phyloP scores from a whole-genome alignment of 2,888 invertebrate species.

The Camptogramma bilineatum region DNA sequence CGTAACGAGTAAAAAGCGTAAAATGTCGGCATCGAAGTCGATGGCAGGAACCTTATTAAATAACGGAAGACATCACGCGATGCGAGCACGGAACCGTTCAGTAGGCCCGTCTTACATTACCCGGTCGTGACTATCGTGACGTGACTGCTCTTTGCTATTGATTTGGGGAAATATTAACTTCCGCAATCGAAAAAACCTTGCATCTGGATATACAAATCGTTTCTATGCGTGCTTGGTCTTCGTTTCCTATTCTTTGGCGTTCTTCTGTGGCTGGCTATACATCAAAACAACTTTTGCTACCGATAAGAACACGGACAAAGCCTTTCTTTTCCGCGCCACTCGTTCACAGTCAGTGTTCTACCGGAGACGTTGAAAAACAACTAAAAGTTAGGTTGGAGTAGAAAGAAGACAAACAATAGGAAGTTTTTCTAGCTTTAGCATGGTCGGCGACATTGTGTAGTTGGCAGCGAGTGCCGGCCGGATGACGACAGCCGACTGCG shows the following conservation, averaged over 20 bases:
- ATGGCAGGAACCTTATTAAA: conserved; percentile 64
- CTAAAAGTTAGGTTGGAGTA: conserved; percentile 64
- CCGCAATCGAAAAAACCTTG: conserved; percentile 30
- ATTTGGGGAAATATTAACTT: conserved; percentile 37
- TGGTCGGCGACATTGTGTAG: conserved; percentile 69
- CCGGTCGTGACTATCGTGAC: conserved; percentile 49
- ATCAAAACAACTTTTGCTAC: conserved; percentile 33
- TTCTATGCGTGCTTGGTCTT: conserved; percentile 4
- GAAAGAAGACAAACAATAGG: conserved; percentile 67
- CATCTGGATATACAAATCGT: conserved; percentile 8
- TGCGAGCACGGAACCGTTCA: conserved; percentile 54
- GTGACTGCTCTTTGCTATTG: conserved; percentile 50
- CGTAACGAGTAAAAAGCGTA: conserved; percentile 49
- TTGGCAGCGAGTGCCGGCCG: conserved; percentile 66
- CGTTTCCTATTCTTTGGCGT: conserved; percentile 1
- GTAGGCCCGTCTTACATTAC: conserved; percentile 42
- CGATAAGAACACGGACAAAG: conserved; percentile 36
- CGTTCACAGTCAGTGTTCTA: conserved; percentile 54
- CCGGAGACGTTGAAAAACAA: conserved; percentile 64
- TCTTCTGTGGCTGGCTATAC: conserved; percentile 21
- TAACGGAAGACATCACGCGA: conserved; percentile 73
- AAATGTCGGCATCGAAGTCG: conserved; percentile 49
- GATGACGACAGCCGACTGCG: conserved; percentile 60
- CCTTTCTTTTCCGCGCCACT: conserved; percentile 50
- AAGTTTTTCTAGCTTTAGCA: conserved; percentile 73